phyloP scores from a whole-genome alignment of 2,888 invertebrate genomes.

The Campoletis raptor region DNA sequence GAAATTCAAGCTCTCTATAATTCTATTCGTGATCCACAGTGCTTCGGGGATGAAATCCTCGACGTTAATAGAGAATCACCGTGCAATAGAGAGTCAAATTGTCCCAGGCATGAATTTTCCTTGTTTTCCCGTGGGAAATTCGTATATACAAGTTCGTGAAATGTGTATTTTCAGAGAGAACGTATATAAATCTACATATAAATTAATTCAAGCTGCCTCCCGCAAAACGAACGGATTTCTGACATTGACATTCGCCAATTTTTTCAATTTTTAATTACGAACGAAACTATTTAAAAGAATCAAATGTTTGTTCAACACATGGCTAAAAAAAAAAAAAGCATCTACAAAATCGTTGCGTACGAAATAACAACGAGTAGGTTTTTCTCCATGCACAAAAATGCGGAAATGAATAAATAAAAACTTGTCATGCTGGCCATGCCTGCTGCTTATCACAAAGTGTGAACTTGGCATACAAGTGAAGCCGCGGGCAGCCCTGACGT shows the following conservation, averaged over 20 bases:
- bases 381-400: background rate
- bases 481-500: background rate
- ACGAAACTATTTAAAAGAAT: background rate
- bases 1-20: slow-evolving; percentile 28
- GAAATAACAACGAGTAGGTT: no score
- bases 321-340: background rate
- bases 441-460: background rate
- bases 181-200: slow-evolving; percentile 7
- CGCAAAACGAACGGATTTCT: background rate
- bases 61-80: slow-evolving; percentile 27
- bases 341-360: no score
- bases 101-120: slow-evolving; percentile 30
- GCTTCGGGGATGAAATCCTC: slow-evolving; percentile 25
- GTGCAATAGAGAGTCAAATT: slow-evolving; percentile 35
- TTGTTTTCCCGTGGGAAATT: slow-evolving; percentile 45
- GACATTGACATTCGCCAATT: background rate
- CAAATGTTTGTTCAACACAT: background rate
- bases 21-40: slow-evolving; percentile 7
- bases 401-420: background rate
- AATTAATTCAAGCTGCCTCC: background rate
- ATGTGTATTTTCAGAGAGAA: background rate
- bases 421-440: background rate
- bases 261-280: background rate
- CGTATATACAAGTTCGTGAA: slow-evolving; percentile 13
- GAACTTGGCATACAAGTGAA: background rate